Evolutionary conservation across 2,888 invertebrate genomes (phyloP), one percentile per base, ranked within the genome.

Genomic region (Volucella inflata): DNA sequence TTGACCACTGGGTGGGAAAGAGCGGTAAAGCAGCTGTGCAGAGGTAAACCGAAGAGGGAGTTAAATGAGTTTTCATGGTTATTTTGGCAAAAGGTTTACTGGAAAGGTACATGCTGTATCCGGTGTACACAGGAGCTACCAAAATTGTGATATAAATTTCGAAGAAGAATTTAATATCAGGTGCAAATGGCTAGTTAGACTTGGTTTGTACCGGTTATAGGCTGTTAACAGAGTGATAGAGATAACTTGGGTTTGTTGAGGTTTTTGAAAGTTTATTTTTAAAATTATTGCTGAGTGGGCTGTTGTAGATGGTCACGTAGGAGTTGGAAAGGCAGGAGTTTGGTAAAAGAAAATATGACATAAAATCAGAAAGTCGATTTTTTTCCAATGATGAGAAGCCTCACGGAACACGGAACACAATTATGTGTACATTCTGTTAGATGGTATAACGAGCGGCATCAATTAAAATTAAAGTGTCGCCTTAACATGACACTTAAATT

Each of bases 51-150:
- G 16, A 8, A 2, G 40, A 14, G 65, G 16, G 16, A 38, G 30
- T 71, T 44, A 57, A 78, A 72, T 78, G 72, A 72, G 46, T 67
- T 65, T 67, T 78, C 71, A 72, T 67, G 82, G 82, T 77, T 65
- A 65, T 60, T 14, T 21, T 40, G 17, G 50, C 51, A 57, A 51
- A 68, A 71, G 67, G 53, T 75, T 79, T 62, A 68, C 60, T 50
- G 67, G 60, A 68, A 60, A 30, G 6, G 30, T 30, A 6, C 30
- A 30, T 6, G 30, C 6, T 4, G 30, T 30, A 4, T 6, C 30
- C 30, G 6, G 30, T 30, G 6, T 30, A 30, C 30, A 30, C 30
- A 0, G 30, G 30, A 30, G 42, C 55, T 40, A 67, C 59, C 38
- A 62, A 60, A 48, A 64, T 70, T 74, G 12, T 50, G 57, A 65